Base-by-base conservation (phyloP, 2,113 vertebrate species). In the Pachycephala philippinensis region DNA sequence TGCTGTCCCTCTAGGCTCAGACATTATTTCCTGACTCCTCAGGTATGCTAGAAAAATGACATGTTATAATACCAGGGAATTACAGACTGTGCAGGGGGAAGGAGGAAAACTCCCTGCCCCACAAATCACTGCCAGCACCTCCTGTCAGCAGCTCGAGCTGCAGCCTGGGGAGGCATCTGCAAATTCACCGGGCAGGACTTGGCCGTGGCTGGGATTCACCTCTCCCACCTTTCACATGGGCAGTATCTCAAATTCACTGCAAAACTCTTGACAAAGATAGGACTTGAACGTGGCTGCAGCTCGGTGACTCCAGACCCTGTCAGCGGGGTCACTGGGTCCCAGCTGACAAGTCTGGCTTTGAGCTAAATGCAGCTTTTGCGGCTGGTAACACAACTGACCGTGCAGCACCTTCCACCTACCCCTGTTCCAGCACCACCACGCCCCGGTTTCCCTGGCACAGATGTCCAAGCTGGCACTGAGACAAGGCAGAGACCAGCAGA, bases 341-440 rank as follows among this genome's bases (percentile, higher is more conserved):
- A 12, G 31, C 3, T 75, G 37, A 59, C 28, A 89, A 54, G 10
- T 20, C 40, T 26, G 6, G 3, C 24, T 82, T 50, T 27, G 44
- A 42, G 28, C 47, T 84, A 42, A 76, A 71, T 5, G 8, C 47
- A 14, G 1, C 30, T 89, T 54, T 12, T 77, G 50, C 15, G 42
- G 52, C 49, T 60, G 71, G 28, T n/a, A 39, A 69, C 59, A 35
- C 0, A 0, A 49, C 28, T 1, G 10, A 33, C n/a, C 1, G 0
- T 1, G 17, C 56, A 78, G 65, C 56, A 61, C 7, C 27, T 22
- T 65, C 31, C 57, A 30, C 18, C 40, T 1, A 6, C 8, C 18
- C 21, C 70, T 11, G 8, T 8, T 57, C 79, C 53, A 45, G 52
- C 70, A 64, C 5, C 53, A 14, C n/a, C 2, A 0, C 9, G n/a